Conservation (phyloP, 2,888 invertebrate species). For the Steinernema scapterisci region DNA sequence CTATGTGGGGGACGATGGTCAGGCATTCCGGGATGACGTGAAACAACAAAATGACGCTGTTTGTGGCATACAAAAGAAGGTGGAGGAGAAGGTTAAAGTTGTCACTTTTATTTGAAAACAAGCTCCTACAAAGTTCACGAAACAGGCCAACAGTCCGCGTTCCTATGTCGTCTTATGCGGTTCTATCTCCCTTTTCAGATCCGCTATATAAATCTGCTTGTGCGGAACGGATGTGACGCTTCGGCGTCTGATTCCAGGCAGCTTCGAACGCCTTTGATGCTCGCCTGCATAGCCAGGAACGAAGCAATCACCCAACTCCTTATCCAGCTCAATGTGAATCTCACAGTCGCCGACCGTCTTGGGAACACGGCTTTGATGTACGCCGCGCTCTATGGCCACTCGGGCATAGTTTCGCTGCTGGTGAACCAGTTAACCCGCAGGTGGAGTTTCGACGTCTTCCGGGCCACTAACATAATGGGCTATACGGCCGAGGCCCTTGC, state of each 20-base stretch:
- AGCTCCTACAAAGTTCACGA: too few relatives aligned
- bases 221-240: constrained; percentile 32
- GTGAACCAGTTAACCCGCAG: constrained; percentile 23
- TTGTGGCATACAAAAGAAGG: too few relatives aligned
- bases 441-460: constrained; percentile 36
- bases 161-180: not conserved
- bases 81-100: too few relatives aligned
- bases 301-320: constrained; percentile 24
- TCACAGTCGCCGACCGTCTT: constrained; percentile 17
- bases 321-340: constrained; percentile 26
- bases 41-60: not conserved
- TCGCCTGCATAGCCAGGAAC: constrained; percentile 30
- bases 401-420: constrained; percentile 18
- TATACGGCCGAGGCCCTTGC: constrained; percentile 36
- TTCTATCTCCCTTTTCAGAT: constrained; percentile 7
- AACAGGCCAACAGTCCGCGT: not conserved
- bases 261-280: constrained; percentile 34
- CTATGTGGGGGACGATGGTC: not conserved
- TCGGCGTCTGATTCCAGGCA: constrained; percentile 1
- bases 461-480: constrained; percentile 34
- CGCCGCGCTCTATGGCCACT: constrained; percentile 34
- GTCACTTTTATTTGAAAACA: too few relatives aligned
- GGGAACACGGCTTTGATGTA: constrained; percentile 40
- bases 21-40: not conserved
- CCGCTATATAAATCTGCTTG: constrained; percentile 29